phyloP scores from a whole-genome alignment of 2,113 vertebrate genomes.

The Puma concolor region DNA sequence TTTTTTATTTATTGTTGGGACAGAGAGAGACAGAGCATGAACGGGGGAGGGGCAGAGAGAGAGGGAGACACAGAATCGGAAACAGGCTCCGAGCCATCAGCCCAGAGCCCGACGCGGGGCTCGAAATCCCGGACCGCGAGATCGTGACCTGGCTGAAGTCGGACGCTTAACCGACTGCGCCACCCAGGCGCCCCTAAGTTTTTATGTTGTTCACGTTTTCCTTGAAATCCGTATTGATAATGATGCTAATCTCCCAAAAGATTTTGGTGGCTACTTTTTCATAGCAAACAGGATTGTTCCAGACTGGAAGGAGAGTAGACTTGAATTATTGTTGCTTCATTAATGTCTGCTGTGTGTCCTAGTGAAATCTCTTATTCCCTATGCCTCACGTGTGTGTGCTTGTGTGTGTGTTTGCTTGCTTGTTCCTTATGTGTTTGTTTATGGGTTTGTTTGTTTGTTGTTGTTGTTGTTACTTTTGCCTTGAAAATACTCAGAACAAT shows the following conservation, averaged over 20 bases:
- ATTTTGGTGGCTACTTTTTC: neutral
- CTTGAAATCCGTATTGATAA: slow-evolving; percentile 30
- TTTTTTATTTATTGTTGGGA: too few species aligned
- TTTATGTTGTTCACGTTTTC: slow-evolving; percentile 35
- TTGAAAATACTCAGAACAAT: slow-evolving; percentile 36
- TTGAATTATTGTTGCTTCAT: neutral
- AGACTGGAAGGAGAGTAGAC: neutral
- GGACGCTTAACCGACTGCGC: too few species aligned
- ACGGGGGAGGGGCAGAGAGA: too few species aligned
- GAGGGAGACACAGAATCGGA: too few species aligned
- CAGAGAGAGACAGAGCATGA: too few species aligned
- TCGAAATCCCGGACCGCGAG: too few species aligned
- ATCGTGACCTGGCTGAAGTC: too few species aligned
- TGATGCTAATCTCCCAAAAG: neutral
- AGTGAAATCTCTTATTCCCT: neutral
- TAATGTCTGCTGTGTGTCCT: neutral
- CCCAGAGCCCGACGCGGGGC: too few species aligned
- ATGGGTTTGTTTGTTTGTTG: neutral
- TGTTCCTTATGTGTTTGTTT: neutral
- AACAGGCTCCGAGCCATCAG: too few species aligned
- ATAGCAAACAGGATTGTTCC: neutral
- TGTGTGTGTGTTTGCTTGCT: neutral
- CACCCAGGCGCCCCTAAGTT: too few species aligned
- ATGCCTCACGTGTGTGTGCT: neutral
- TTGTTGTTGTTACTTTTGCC: neutral